phyloP scores from a whole-genome alignment of 2,888 invertebrate genomes.

The Chloroclysta siterata region DNA sequence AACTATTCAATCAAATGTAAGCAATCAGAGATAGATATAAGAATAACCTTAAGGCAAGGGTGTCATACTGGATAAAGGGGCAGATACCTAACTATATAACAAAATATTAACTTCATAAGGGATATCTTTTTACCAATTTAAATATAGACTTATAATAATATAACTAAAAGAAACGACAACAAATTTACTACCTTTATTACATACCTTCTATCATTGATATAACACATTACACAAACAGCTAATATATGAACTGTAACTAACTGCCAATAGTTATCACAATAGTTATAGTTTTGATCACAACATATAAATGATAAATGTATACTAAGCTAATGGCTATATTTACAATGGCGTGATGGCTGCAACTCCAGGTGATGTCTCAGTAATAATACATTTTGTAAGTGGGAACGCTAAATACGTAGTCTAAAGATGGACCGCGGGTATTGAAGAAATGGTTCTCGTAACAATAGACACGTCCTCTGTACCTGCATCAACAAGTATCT shows the following conservation, averaged over 20 bases:
- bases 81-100: no score
- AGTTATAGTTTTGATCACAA: conserved; percentile 73
- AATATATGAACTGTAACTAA: conserved; percentile 53
- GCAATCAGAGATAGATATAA: no score
- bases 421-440: conserved; percentile 76
- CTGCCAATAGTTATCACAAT: conserved; percentile 72
- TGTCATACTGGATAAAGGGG: no score
- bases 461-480: conserved; percentile 82
- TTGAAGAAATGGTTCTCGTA: conserved; percentile 85
- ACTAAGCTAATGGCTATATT: conserved; percentile 61
- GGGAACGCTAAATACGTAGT: conserved; percentile 82
- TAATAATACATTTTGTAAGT: conserved; percentile 83
- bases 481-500: conserved; percentile 79
- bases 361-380: conserved; percentile 59
- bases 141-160: conserved; percentile 1
- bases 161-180: conserved; percentile 65
- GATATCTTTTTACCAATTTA: neutral
- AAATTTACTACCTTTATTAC: conserved; percentile 71
- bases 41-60: no score
- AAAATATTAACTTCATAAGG: neutral
- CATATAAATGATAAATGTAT: conserved; percentile 64
- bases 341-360: conserved; percentile 51
- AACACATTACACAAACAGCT: conserved; percentile 50
- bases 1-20: neutral
- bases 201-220: conserved; percentile 56